A percentile compares a stretch with the other conserved stretches of the same genome.
phyloP scores from a whole-genome alignment of 2,113 vertebrate species.

The Malaclemys terrapin region DNA sequence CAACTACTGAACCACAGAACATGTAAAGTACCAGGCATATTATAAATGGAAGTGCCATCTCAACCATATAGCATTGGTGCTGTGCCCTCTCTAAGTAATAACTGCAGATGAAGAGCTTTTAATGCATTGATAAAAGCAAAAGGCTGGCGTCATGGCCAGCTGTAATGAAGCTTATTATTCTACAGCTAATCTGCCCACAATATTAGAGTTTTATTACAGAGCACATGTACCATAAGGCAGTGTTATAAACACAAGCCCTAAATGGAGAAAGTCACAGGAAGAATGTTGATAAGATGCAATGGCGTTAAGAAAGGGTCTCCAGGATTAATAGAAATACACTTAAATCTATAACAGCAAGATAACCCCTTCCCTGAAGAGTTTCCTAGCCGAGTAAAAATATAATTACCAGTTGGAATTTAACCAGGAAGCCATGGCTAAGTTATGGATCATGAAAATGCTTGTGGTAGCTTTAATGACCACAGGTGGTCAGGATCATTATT shows the following conservation, averaged over 20 bases:
- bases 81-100: conserved; percentile 71
- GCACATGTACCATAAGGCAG: conserved; percentile 65
- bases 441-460: conserved; percentile 30
- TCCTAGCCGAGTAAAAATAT: conserved; percentile 44
- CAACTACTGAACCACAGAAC: not conserved
- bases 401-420: conserved; percentile 57
- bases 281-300: conserved; percentile 63
- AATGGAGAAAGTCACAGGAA: conserved; percentile 54
- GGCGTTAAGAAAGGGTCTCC: conserved; percentile 35
- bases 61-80: conserved; percentile 55
- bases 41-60: conserved; percentile 43
- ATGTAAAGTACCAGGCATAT: conserved; percentile 64
- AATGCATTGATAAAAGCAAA: conserved; percentile 78
- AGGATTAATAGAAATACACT: conserved; percentile 50
- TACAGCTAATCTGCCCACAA: conserved; percentile 73
- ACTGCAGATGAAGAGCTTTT: conserved; percentile 75
- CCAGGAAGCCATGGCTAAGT: conserved; percentile 51
- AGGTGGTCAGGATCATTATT: not conserved
- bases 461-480: conserved; percentile 22
- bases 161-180: conserved; percentile 77
- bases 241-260: conserved; percentile 56
- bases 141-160: conserved; percentile 69
- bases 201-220: conserved; percentile 70
- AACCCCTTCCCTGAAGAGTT: conserved; percentile 32
- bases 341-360: conserved; percentile 57